A percentile compares a stretch with the other conserved stretches of the same genome.
phyloP scores from a whole-genome alignment of 2,113 vertebrate genomes.

The Lagenorhynchus albirostris region DNA sequence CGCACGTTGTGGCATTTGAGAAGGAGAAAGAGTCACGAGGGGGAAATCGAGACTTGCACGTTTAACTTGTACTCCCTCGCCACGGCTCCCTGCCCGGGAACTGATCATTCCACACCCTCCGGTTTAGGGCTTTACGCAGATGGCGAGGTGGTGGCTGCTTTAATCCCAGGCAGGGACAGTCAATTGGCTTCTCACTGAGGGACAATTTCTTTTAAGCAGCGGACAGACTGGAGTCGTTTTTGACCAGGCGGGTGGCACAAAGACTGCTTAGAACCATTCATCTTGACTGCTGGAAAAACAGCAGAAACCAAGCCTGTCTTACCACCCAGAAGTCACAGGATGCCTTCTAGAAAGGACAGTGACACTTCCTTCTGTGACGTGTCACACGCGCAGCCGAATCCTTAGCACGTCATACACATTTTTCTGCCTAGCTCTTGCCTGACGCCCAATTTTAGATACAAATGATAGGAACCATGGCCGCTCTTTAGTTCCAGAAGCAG shows the following conservation, averaged over 20 bases:
- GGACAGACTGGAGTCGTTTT: constrained; percentile 37
- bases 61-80: not conserved
- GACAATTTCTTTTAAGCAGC: constrained; percentile 54
- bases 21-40: constrained; percentile 38
- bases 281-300: constrained; percentile 31
- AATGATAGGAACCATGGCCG: not conserved
- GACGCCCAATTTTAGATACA: not conserved
- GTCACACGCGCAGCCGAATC: not conserved
- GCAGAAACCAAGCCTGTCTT: not conserved
- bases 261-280: constrained; percentile 36
- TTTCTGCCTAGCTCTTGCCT: not conserved
- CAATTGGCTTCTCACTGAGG: constrained; percentile 26
- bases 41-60: constrained; percentile 38
- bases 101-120: not conserved
- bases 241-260: constrained; percentile 45
- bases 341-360: not conserved
- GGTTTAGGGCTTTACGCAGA: constrained; percentile 40
- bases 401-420: not conserved
- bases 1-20: constrained; percentile 62
- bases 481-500: not conserved
- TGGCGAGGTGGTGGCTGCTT: not conserved
- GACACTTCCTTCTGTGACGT: not conserved
- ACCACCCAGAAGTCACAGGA: not conserved
- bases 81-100: not conserved
- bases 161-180: not conserved